Evolutionary conservation across 2,888 invertebrate genomes (phyloP), one percentile per base, ranked within the genome.

Genomic region (Petrolisthes manimaculis): DNA sequence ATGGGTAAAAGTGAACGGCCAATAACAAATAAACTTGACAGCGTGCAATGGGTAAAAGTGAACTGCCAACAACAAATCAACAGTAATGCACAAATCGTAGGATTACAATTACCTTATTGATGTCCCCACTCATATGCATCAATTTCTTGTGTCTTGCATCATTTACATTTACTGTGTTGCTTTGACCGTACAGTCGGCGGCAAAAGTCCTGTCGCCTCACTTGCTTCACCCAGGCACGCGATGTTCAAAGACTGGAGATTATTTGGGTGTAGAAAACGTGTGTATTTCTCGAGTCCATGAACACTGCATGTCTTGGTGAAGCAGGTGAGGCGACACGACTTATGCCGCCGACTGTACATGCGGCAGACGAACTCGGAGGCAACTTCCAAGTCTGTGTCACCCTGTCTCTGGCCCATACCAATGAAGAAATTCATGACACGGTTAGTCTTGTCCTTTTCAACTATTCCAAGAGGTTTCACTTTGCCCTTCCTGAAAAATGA

Each of bases 111-210:
- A 81, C 81, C 81, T 56, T 37, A 61, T 81, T 54, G 21, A 81
- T 54, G n/a, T 56, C 61, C n/a, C 81, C 81, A n/a, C 53, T 61
- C 81, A 81, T 81, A n/a, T 81, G 61, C n/a, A 61, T 12, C 54
- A 81, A n/a, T 21, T 81, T 56, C n/a, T 61, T 81, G 81, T 56
- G 61, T 53, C 24, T 12, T 21, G 81, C 81, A 24, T 81, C 55
- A 61, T 81, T 56, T 14, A 81, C 14, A 61, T 55, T 21, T n/a
- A 56, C 53, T 55, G 81, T 81, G n/a, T 81, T 55, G 4, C 24
- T 24, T 56, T 9, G 81, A 51, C 24, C 37, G 61, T 56, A 56
- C 81, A n/a, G n/a, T n/a, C n/a, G n/a, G n/a, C n/a, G n/a, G n/a
- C n/a, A n/a, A n/a, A n/a, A n/a, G n/a, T n/a, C n/a, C n/a, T n/a